These are phyloP conservation scores for Sinella curviseta DNA, from an alignment of 1,140 invertebrate species.

Conservation along the genomic window DNA sequence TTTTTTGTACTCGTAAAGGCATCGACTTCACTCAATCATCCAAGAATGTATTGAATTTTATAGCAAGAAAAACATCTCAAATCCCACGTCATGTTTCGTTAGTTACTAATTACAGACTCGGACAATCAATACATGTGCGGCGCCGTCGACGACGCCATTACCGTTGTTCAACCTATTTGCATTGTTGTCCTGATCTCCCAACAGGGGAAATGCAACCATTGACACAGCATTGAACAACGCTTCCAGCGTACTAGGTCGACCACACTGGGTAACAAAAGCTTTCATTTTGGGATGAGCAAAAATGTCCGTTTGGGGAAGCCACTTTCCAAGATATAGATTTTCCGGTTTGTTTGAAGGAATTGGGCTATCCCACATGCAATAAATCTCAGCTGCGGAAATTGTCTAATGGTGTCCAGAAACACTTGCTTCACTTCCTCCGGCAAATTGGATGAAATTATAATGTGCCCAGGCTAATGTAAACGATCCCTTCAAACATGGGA, in stretches of 20 bases:
- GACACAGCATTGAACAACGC: slow-evolving; percentile 28
- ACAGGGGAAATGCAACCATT: too few relatives aligned
- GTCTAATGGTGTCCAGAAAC: not conserved
- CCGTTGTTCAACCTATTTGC: not conserved
- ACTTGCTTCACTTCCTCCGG: too few relatives aligned
- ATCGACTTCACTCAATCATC: too few relatives aligned
- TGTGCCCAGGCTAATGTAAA: slow-evolving; percentile 19
- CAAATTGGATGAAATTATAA: not conserved
- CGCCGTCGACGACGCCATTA: too few relatives aligned
- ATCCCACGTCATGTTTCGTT: too few relatives aligned
- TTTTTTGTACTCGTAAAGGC: too few relatives aligned
- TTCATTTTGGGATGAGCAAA: slow-evolving; percentile 32
- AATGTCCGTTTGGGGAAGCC: slow-evolving; percentile 9
- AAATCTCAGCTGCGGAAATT: slow-evolving; percentile 2
- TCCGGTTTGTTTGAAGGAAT: not conserved
- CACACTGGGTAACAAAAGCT: slow-evolving; percentile 33
- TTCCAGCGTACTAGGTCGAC: slow-evolving; percentile 27
- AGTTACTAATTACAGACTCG: too few relatives aligned
- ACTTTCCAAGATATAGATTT: not conserved
- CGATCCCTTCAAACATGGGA: not conserved
- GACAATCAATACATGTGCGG: too few relatives aligned
- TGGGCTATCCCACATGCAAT: slow-evolving; percentile 4
- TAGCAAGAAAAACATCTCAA: too few relatives aligned
- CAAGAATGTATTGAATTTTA: too few relatives aligned
- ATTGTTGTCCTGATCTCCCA: not conserved